Base-by-base conservation (phyloP, 1,140 invertebrate species). In the Pseudomyrmex sp. region DNA sequence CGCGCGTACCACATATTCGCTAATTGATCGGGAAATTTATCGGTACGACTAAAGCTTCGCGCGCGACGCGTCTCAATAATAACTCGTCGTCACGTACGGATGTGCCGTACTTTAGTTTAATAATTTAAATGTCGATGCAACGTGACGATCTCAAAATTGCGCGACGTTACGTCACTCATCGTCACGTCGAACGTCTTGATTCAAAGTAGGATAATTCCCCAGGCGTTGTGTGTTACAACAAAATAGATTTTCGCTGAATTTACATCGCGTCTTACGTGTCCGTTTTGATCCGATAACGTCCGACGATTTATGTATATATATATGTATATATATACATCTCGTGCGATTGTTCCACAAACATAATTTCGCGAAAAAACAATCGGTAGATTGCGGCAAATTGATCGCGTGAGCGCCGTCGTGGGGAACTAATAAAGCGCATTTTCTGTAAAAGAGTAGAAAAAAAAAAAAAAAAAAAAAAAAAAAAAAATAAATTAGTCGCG, bases 1-100 rank as follows among this genome's bases (percentile, higher is more conserved):
- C 35, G 35, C 35, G 84, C 85, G 80, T 72, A 82, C 66, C 66
- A 85, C 83, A 85, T 83, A 86, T 86, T 83, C 35, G 35, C 35
- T 35, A 70, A 50, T 84, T 82, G 85, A 88, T 86, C 74, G 44
- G 58, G 66, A 54, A 59, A 44, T 23, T 13, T 44, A 26, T 44
- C 65, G 63, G 18, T 15, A 48, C 15, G 26, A 46, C 50, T 18
- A 20, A 20, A 59, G 54, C 50, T 48, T 26, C 68, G 18, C 44
- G 44, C 3, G 50, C 7, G 61, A 20, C 35, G 35, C 4, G 2
- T 68, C 13, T 15, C 26, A 18, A 46, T 70, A 69, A 59, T 35
- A 20, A n/a, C 13, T 56, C 18, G 2, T 70, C 54, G n/a, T 35
- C 50, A 59, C 70, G 59, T 18, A 4, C 18, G 18, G 35, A 46